Conservation (phyloP, 2,113 vertebrate species). For the Dipodomys merriami region DNA sequence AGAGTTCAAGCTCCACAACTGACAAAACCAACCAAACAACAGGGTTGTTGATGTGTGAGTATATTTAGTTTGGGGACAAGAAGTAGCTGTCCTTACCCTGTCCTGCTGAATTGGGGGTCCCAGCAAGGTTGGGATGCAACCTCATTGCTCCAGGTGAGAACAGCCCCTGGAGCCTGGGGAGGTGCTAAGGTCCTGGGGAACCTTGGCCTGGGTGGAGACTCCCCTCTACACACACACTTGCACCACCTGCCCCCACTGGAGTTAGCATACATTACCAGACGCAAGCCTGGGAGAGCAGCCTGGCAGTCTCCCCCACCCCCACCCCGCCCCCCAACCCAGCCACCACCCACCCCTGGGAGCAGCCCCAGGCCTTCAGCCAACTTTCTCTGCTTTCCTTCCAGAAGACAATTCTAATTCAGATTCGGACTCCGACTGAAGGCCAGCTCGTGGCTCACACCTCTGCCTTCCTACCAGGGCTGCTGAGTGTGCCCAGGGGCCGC, state of each 20-base stretch:
- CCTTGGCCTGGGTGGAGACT: neutral
- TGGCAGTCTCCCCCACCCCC: neutral
- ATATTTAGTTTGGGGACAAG: conserved; percentile 7
- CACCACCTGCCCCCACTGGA: neutral
- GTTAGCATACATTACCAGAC: neutral
- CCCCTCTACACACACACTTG: neutral
- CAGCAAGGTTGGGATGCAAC: neutral
- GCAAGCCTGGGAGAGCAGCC: neutral
- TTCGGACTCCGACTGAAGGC: conserved; percentile 92
- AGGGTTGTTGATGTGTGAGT: neutral
- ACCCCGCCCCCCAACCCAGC: neutral
- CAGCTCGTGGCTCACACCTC: neutral
- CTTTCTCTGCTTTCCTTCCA: conserved; percentile 81
- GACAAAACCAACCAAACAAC: neutral
- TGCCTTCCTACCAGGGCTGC: neutral
- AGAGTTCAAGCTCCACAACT: no score
- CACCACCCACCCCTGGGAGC: neutral
- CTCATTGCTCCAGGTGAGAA: neutral
- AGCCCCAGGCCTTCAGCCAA: neutral
- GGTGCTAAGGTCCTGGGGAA: neutral
- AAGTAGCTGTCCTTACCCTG: neutral
- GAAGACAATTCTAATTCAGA: conserved; percentile 90
- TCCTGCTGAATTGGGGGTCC: neutral
- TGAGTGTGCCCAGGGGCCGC: neutral
- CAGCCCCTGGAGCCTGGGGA: neutral